phyloP scores from a whole-genome alignment of 1,140 invertebrate species.

The Oryctes rhinoceros region DNA sequence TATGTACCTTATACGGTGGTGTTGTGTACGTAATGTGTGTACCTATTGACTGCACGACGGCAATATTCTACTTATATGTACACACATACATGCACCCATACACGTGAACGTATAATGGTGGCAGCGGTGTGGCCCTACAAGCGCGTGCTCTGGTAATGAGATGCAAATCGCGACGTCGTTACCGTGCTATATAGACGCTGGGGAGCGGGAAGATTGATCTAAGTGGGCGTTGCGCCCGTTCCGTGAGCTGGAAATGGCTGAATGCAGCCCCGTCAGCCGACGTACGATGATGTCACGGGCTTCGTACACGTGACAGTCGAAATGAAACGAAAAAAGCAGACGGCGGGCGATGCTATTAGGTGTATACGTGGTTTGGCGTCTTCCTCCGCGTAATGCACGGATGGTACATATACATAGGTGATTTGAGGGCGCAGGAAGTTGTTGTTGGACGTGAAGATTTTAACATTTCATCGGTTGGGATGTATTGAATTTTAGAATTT shows the following conservation, averaged over 20 bases:
- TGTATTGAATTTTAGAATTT: too few species aligned
- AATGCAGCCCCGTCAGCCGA: constrained; percentile 18
- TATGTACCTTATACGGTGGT: neutral
- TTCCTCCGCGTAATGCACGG: too few species aligned
- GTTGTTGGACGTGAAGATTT: too few species aligned
- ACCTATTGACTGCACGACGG: neutral
- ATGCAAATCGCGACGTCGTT: constrained; percentile 19
- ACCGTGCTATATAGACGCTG: neutral
- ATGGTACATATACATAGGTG: too few species aligned
- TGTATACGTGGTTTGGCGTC: neutral
- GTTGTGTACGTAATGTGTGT: neutral
- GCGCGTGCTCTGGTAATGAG: constrained; percentile 2
- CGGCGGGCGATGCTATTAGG: neutral
- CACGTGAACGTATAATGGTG: neutral
- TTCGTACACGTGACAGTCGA: neutral
- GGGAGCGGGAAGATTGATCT: constrained; percentile 2
- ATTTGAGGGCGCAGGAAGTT: too few species aligned
- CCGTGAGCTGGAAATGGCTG: constrained; percentile 6
- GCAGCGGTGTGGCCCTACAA: neutral
- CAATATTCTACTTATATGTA: neutral
- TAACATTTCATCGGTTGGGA: too few species aligned
- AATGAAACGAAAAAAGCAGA: constrained; percentile 3
- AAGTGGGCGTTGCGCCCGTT: neutral
- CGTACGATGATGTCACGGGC: neutral
- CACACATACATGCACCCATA: too few species aligned